Evolutionary conservation across 2,888 invertebrate genomes (phyloP).

Genomic region (Adelognathus sp.): DNA sequence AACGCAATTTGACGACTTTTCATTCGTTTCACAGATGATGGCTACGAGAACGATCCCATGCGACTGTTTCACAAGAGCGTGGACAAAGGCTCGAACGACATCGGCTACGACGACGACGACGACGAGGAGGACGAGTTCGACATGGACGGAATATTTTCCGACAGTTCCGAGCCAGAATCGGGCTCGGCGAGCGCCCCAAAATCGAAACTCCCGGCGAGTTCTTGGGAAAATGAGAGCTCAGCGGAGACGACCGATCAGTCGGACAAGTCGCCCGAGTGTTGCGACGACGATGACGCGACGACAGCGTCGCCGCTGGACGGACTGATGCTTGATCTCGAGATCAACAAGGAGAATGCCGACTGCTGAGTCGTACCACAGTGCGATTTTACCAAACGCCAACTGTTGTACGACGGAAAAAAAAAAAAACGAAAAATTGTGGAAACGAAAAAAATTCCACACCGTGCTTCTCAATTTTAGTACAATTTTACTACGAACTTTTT

Average conservation of each 20-base stretch:
- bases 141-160: conserved; percentile 10
- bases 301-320: neutral
- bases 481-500: no score
- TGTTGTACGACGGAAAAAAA: neutral
- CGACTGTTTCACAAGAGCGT: no score
- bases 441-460: no score
- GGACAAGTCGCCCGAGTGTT: conserved; percentile 20
- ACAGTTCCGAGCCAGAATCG: neutral
- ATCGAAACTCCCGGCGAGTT: neutral
- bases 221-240: neutral
- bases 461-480: neutral
- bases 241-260: conserved; percentile 19
- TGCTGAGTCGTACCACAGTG: neutral
- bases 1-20: no score
- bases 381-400: neutral
- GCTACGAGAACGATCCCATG: neutral
- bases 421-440: no score
- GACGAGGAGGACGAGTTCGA: conserved; percentile 15
- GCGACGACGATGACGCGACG: neutral
- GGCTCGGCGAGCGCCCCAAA: neutral
- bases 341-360: neutral
- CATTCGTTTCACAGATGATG: neutral
- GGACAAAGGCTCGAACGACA: neutral
- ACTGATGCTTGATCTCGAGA: neutral
- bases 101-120: neutral